These are phyloP conservation scores for Actinia tenebrosa DNA, from an alignment of 64 coral and sea anemone species.

Conservation along the genomic window DNA sequence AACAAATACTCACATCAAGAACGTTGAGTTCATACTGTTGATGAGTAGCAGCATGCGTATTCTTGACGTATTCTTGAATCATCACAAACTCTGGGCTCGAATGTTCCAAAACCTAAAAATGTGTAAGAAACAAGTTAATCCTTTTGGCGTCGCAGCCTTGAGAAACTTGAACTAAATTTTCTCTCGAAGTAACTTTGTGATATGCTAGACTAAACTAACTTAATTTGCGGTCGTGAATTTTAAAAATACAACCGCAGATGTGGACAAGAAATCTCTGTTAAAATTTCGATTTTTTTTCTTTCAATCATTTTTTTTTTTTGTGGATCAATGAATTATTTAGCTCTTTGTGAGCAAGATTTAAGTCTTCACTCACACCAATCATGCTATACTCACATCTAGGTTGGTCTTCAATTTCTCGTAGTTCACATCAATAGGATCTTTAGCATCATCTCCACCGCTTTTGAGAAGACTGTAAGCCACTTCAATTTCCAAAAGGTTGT, in stretches of 20 bases:
- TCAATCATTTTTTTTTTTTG: no score
- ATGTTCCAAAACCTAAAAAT: slow-evolving; percentile 59
- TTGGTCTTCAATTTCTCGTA: slow-evolving; percentile 95
- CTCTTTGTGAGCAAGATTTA: not conserved
- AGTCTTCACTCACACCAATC: not conserved
- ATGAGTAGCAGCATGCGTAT: slow-evolving; percentile 81
- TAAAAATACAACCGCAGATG: no score
- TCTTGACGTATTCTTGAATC: slow-evolving; percentile 64
- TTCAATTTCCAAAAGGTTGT: slow-evolving; percentile 93
- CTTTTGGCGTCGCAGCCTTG: not conserved
- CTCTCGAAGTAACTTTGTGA: no score
- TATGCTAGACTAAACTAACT: no score
- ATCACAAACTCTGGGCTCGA: slow-evolving; percentile 52
- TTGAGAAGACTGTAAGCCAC: slow-evolving; percentile 96
- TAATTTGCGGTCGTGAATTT: no score
- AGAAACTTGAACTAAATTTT: no score
- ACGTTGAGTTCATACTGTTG: slow-evolving; percentile 61
- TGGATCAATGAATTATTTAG: not conserved
- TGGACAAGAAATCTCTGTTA: no score
- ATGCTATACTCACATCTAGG: slow-evolving; percentile 48
- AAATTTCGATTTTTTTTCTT: no score
- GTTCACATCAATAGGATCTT: slow-evolving; percentile 88
- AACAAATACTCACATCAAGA: slow-evolving; percentile 49
- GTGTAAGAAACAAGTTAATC: not conserved
- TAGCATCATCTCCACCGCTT: slow-evolving; percentile 68